Evolutionary conservation across 2,888 invertebrate genomes (phyloP), one percentile per base, ranked within the genome.

Genomic region (Trisateles emortualis): DNA sequence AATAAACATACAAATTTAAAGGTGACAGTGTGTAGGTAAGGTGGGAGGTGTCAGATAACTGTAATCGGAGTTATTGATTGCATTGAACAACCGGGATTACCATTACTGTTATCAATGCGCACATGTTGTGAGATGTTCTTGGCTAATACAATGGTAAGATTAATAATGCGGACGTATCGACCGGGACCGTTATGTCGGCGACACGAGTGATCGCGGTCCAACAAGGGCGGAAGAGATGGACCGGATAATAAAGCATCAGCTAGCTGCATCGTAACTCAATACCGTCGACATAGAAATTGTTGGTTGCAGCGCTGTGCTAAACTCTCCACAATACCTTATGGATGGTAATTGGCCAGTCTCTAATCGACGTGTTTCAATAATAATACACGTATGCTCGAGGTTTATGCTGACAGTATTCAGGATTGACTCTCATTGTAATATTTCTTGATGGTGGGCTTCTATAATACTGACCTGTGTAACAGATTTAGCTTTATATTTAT

Each of bases 161-260:
- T 92, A 90, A 92, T 91, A 89, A 88, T 78, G 78, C 86, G 87
- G 86, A 87, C 84, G 86, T 87, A 85, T 86, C 81, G 78, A 66
- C 64, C 64, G 68, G 72, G 76, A 83, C 90, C 90, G 89, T 88
- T 90, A 90, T 76, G 73, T 76, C 78, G 79, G 79, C 83, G 88
- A 90, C 89, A 89, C 85, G 86, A 86, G 84, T 84, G 87, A 89
- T 87, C 87, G 79, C 76, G 72, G 83, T 76, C 87, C 88, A 86
- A 90, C 90, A 88, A 89, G 89, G 86, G 87, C 90, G 90, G 90
- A 90, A 91, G 89, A 91, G 90, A 91, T 90, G 89, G 80, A 80
- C 85, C 81, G 79, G 89, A 90, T 90, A 87, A 88, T 91, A 91
- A 91, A 91, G 81, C 88, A 90, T 90, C 88, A 87, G 79, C 74